Percentiles rank a stretch among this genome's conserved stretches.
Conservation (phyloP, 2,113 vertebrate genomes). For the Manacus vitellinus region DNA sequence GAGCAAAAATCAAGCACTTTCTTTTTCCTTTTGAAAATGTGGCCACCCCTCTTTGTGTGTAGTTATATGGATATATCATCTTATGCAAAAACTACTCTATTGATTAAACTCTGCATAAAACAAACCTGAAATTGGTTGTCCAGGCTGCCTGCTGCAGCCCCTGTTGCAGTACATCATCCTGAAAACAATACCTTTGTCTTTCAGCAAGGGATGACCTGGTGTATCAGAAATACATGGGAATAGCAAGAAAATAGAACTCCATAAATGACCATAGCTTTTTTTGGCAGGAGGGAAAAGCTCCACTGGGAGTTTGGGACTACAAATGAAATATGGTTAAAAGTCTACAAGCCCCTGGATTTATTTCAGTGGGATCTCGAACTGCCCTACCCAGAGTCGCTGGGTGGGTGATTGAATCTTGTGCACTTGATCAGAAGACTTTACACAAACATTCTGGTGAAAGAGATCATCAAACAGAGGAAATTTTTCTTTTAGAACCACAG, state of each 20-base stretch:
- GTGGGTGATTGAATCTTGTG: not conserved
- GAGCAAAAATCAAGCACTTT: not conserved
- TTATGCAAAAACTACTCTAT: not conserved
- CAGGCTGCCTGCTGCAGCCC: not conserved
- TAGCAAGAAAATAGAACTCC: not conserved
- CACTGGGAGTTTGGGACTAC: not conserved
- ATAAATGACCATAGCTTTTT: not conserved
- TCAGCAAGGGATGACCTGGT: not conserved
- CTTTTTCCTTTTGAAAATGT: not conserved
- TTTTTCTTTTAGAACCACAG: not conserved
- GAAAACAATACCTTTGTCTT: not conserved
- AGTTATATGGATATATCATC: not conserved
- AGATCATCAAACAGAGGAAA: not conserved
- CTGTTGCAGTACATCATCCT: not conserved
- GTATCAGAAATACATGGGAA: not conserved
- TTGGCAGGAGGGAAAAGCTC: not conserved
- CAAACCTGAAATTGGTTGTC: not conserved
- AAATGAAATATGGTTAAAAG: not conserved
- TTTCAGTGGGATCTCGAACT: not conserved
- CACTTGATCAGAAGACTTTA: not conserved
- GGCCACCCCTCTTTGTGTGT: not conserved
- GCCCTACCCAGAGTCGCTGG: not conserved
- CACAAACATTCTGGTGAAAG: not conserved
- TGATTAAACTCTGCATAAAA: not conserved
- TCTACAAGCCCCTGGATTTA: not conserved